Conservation (phyloP, 2,797 vertebrate genomes). For the Lepilemur ruficaudatus region DNA sequence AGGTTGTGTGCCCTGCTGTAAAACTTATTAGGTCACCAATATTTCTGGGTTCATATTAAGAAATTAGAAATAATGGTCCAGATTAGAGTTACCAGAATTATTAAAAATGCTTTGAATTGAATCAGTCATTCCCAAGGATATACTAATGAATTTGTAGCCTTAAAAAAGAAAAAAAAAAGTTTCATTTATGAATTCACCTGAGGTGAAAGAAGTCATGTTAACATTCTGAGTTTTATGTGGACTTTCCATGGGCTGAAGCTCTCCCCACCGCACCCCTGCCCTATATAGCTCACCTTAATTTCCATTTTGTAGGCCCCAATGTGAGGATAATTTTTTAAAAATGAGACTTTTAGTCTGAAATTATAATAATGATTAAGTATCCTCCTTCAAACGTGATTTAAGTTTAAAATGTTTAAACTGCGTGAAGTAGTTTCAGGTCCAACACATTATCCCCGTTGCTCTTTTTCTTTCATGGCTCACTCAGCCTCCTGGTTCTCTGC, state of each 20-base stretch:
- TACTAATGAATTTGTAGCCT: conserved; percentile 84
- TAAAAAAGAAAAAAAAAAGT: conserved; percentile 80
- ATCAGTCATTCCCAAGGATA: conserved; percentile 80
- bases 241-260: conserved; percentile 79
- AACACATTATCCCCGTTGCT: fast-evolving
- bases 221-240: conserved; percentile 83
- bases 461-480: background rate
- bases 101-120: conserved; percentile 86
- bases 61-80: conserved; percentile 88
- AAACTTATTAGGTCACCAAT: conserved; percentile 87
- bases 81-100: conserved; percentile 86
- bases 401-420: background rate
- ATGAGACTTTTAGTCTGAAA: conserved; percentile 70
- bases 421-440: background rate
- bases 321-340: conserved; percentile 58
- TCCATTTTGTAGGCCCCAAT: conserved; percentile 71
- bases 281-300: conserved; percentile 35
- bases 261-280: conserved; percentile 54
- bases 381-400: conserved; percentile 48
- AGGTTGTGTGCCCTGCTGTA: conserved; percentile 82
- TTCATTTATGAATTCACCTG: conserved; percentile 83
- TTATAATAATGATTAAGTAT: background rate
- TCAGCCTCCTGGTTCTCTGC: background rate
- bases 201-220: conserved; percentile 85
- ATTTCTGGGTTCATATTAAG: conserved; percentile 83